Evolutionary conservation across 2,113 vertebrate genomes (phyloP).

Genomic region (Catharus fuscescens): DNA sequence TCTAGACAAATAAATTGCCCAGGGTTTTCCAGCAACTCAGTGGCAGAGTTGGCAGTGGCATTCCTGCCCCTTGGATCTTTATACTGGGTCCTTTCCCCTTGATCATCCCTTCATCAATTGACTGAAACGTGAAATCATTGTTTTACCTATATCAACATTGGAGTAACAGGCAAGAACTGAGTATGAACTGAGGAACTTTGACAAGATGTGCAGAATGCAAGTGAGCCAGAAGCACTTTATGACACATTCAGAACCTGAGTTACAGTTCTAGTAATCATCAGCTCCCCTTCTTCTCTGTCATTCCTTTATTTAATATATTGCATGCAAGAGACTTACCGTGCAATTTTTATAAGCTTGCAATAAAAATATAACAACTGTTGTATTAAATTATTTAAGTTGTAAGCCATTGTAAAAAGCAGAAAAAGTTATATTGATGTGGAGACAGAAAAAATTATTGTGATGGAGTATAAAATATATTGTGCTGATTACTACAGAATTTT

Average conservation of each 20-base stretch:
- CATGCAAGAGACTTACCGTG: constrained; percentile 67
- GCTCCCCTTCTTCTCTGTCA: constrained; percentile 70
- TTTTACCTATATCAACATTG: background rate
- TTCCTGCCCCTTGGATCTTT: background rate
- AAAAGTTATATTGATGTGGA: constrained; percentile 68
- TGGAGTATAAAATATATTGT: constrained; percentile 70
- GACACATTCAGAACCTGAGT: constrained; percentile 74
- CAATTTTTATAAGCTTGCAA: constrained; percentile 79
- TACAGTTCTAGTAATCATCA: constrained; percentile 77
- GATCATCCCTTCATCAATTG: background rate
- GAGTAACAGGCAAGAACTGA: constrained; percentile 43
- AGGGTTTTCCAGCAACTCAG: background rate
- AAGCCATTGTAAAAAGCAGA: constrained; percentile 77
- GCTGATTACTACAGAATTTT: constrained; percentile 73
- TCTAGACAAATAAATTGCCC: background rate
- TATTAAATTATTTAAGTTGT: constrained; percentile 84
- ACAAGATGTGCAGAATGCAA: constrained; percentile 44
- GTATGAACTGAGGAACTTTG: constrained; percentile 31
- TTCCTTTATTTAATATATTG: constrained; percentile 75
- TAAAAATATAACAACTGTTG: constrained; percentile 82
- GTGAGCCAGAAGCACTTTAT: constrained; percentile 67
- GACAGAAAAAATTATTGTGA: constrained; percentile 71
- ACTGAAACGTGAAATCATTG: constrained; percentile 22
- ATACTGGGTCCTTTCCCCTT: background rate
- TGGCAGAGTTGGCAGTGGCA: background rate